Conservation (phyloP, 2,888 invertebrate species). For the Conus canariensis region DNA sequence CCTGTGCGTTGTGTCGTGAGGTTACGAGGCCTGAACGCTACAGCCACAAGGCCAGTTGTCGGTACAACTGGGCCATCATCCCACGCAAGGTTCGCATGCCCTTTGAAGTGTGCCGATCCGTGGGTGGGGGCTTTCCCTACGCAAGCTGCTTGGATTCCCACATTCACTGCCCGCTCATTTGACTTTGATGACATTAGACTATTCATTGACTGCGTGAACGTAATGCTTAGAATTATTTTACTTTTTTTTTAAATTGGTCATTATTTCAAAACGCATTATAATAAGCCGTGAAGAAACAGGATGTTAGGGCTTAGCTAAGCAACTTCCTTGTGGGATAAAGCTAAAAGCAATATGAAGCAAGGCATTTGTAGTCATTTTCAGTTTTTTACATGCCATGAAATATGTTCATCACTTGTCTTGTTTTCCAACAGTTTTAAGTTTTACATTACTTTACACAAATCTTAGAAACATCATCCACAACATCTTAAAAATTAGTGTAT, state of each 20-base stretch:
- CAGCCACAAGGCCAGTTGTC: background rate
- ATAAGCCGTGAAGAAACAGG: background rate
- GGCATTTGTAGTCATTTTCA: background rate
- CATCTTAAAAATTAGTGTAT: too few species aligned
- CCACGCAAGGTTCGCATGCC: conserved; percentile 32
- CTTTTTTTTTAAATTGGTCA: background rate
- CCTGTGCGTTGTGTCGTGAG: background rate
- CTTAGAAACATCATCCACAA: too few species aligned
- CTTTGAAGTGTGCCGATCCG: conserved; percentile 46
- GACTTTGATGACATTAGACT: background rate
- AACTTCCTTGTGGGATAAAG: background rate
- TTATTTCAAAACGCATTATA: background rate
- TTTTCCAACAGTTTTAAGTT: background rate
- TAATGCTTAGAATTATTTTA: too few species aligned
- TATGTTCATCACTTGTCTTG: too few species aligned
- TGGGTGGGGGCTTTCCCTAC: conserved; percentile 46
- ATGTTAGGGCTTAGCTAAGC: conserved; percentile 27
- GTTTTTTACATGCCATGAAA: background rate
- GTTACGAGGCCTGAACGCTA: too few species aligned
- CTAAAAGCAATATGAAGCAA: too few species aligned
- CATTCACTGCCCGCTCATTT: conserved; percentile 4
- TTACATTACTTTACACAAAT: too few species aligned
- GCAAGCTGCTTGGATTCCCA: background rate
- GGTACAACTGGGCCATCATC: conserved; percentile 5
- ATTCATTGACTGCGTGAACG: background rate